These are phyloP conservation scores for Microcebus ravelobensis DNA, from an alignment of 2,113 vertebrate species.

Conservation along the genomic window DNA sequence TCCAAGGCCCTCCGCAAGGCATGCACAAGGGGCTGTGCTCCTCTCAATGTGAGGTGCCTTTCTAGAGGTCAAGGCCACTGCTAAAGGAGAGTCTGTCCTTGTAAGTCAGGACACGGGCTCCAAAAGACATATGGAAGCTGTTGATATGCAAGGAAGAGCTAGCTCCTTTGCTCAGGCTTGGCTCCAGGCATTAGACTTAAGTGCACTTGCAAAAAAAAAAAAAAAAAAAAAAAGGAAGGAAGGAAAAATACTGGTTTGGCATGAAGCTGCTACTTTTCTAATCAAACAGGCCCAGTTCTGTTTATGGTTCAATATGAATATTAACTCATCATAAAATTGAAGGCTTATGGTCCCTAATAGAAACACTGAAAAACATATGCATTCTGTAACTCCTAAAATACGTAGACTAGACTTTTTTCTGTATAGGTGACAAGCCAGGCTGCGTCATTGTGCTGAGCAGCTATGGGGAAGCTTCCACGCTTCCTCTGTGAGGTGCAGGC, in stretches of 20 bases:
- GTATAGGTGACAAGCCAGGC: background rate
- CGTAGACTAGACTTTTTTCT: conserved; percentile 62
- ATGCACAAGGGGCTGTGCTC: background rate
- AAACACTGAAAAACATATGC: conserved; percentile 14
- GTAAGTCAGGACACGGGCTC: background rate
- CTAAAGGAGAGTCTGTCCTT: background rate
- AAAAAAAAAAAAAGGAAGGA: too few relatives aligned
- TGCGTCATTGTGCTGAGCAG: background rate
- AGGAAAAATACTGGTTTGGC: background rate
- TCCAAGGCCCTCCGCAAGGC: background rate
- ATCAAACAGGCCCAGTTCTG: conserved; percentile 21
- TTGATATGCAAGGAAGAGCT: background rate
- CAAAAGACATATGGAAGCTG: background rate
- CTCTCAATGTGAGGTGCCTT: background rate
- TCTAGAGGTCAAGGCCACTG: background rate
- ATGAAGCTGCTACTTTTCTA: conserved; percentile 12
- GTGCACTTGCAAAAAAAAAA: background rate
- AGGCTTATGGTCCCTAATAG: conserved; percentile 64
- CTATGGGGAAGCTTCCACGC: background rate
- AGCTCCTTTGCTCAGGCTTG: background rate
- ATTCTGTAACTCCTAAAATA: conserved; percentile 49
- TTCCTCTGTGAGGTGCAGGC: background rate
- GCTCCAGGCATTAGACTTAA: background rate
- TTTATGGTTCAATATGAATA: conserved; percentile 51
- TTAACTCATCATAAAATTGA: conserved; percentile 69